Percentiles rank a stretch among this genome's conserved stretches.
These are phyloP conservation scores for Trachemys scripta DNA, from an alignment of 2,113 vertebrate genomes.

Conservation along the genomic window DNA sequence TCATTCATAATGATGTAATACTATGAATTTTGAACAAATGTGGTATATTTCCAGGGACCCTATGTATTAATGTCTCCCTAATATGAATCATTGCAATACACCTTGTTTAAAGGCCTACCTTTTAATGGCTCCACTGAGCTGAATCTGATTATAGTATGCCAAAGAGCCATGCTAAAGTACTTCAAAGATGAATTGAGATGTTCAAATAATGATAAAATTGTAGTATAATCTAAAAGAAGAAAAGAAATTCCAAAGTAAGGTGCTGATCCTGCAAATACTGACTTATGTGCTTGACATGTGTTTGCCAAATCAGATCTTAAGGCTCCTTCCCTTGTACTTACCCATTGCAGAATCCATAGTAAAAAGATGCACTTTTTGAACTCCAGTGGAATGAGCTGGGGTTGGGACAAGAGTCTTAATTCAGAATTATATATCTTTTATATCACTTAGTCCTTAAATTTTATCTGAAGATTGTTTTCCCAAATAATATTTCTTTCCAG, in stretches of 20 bases:
- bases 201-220: background rate
- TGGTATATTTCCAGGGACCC: background rate
- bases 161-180: background rate
- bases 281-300: accelerated
- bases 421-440: background rate
- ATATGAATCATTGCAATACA: background rate
- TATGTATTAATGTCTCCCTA: background rate
- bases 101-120: background rate
- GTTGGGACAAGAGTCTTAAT: background rate
- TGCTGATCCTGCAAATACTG: background rate
- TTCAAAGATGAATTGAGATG: background rate
- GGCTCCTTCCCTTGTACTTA: accelerated
- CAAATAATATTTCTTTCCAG: background rate
- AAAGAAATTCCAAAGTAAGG: background rate
- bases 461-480: background rate
- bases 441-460: background rate
- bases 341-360: background rate
- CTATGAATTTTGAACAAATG: background rate
- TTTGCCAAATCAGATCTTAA: background rate
- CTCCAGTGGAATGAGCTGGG: background rate
- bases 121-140: background rate
- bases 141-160: background rate
- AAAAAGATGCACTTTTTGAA: background rate
- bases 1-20: background rate
- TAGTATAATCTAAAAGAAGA: background rate